Conservation (phyloP, 92 coral and sea anemone species). For the Paragorgia papillata region DNA sequence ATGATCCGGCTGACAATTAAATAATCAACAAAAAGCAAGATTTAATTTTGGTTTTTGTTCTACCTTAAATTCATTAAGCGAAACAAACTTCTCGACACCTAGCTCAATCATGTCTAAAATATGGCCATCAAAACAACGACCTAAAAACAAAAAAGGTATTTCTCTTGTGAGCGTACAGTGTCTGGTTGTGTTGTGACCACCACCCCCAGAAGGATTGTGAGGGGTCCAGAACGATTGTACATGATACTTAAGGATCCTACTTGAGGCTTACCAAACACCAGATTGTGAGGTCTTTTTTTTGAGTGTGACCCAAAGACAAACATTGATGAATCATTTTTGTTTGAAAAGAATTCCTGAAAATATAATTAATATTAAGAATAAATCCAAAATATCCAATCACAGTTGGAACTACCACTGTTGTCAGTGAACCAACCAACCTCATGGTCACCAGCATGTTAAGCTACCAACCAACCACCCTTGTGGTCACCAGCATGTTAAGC, state of each 20-base stretch:
- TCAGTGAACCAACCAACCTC: too few relatives aligned
- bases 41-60: too few relatives aligned
- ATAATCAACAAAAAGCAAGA: background rate
- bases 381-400: too few relatives aligned
- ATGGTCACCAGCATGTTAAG: too few relatives aligned
- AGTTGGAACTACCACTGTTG: too few relatives aligned
- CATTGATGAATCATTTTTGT: slow-evolving; percentile 86
- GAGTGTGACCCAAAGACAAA: slow-evolving; percentile 94
- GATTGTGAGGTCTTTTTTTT: slow-evolving; percentile 92
- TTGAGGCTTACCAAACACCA: slow-evolving; percentile 77
- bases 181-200: too few relatives aligned
- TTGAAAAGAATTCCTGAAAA: slow-evolving; percentile 88
- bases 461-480: too few relatives aligned
- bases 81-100: slow-evolving; percentile 75
- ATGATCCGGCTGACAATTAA: background rate
- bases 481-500: too few relatives aligned
- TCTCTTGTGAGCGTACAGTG: too few relatives aligned
- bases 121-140: slow-evolving; percentile 94
- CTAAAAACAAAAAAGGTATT: slow-evolving; percentile 39
- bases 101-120: slow-evolving; percentile 90
- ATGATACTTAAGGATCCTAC: too few relatives aligned
- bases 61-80: slow-evolving; percentile 80
- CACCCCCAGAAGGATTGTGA: too few relatives aligned
- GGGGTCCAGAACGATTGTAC: too few relatives aligned
- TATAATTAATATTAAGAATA: background rate